Conservation (phyloP, 2,113 vertebrate genomes). For the Pedetes capensis region DNA sequence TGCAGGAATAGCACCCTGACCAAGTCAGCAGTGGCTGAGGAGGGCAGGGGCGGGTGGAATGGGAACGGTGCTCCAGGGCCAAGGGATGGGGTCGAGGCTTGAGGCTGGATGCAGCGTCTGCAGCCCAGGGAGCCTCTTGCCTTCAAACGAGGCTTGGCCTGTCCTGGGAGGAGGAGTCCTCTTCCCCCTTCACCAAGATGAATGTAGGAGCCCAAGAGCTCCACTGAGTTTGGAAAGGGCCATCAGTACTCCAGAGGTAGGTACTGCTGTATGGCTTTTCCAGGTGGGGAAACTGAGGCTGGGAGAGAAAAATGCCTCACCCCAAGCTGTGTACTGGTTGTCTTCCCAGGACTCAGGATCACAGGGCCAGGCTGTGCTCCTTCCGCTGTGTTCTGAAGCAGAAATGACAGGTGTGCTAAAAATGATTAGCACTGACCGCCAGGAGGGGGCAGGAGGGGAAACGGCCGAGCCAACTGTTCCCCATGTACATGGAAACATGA, state of each 20-base stretch:
- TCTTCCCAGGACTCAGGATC: not conserved
- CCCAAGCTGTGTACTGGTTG: not conserved
- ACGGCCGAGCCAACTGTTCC: not conserved
- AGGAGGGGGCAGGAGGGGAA: not conserved
- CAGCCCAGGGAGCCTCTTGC: not conserved
- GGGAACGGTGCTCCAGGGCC: not conserved
- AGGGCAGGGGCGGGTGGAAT: no score
- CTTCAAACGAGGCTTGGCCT: not conserved
- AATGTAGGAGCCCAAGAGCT: not conserved
- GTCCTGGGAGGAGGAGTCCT: not conserved
- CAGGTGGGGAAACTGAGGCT: not conserved
- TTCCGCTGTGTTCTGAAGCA: not conserved
- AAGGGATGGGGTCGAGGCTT: fast-evolving
- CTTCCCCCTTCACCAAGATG: no score
- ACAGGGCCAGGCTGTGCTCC: not conserved
- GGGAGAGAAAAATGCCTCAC: not conserved
- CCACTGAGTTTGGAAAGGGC: no score
- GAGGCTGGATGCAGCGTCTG: not conserved
- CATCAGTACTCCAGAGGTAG: not conserved
- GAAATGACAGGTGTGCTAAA: not conserved
- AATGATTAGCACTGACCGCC: not conserved
- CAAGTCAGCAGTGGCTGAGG: not conserved
- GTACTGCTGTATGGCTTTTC: not conserved
- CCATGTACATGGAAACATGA: not conserved
- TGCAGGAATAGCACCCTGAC: not conserved